Conservation (phyloP, 2,888 invertebrate genomes). For the Agrotis ipsilon region DNA sequence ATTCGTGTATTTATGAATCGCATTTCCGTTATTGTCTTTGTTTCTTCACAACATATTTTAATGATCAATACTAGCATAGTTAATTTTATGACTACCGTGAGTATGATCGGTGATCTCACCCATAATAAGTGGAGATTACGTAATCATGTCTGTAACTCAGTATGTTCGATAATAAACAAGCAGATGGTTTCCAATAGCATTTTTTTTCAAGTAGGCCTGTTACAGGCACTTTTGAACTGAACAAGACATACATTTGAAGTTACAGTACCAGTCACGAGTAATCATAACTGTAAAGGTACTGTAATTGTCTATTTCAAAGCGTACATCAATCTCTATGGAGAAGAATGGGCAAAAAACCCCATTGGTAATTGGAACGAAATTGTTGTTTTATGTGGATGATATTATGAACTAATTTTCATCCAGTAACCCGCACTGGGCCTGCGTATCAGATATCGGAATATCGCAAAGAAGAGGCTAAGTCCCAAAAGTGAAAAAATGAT, state of each 20-base stretch:
- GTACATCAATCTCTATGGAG: too few species aligned
- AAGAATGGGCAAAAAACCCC: too few species aligned
- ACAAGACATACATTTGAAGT: too few species aligned
- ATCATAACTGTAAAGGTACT: too few species aligned
- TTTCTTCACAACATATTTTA: constrained; percentile 18
- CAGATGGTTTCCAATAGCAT: constrained; percentile 18
- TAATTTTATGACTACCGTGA: constrained; percentile 17
- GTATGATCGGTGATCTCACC: constrained; percentile 42
- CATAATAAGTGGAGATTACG: constrained; percentile 13
- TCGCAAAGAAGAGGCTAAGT: too few species aligned
- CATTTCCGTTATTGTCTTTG: constrained; percentile 13
- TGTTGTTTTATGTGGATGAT: neutral
- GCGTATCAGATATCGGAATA: too few species aligned
- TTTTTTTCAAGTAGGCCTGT: neutral
- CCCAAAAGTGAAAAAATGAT: too few species aligned
- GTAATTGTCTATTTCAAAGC: too few species aligned
- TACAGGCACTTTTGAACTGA: too few species aligned
- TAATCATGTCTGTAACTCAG: constrained; percentile 11
- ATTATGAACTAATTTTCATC: neutral
- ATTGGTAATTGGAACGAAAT: neutral
- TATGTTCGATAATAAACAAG: neutral
- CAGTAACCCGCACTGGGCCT: neutral
- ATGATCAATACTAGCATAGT: constrained; percentile 7
- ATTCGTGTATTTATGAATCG: neutral
- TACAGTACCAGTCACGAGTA: too few species aligned